These are phyloP conservation scores for Scrobipalpa costella DNA, from an alignment of 2,888 invertebrate genomes.

Conservation along the genomic window DNA sequence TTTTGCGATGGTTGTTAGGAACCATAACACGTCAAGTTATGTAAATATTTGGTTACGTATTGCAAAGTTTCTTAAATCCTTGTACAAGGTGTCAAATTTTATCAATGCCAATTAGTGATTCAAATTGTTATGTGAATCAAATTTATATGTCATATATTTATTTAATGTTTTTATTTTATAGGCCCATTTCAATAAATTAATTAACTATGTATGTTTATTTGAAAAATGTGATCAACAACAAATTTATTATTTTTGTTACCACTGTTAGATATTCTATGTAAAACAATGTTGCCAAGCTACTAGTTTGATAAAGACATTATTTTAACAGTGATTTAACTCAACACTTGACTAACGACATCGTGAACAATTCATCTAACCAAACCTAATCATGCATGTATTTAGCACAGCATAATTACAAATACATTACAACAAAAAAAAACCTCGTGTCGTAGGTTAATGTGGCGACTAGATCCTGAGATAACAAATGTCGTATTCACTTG, in stretches of 20 bases:
- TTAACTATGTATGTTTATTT: no score
- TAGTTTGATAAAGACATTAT: no score
- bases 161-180: no score
- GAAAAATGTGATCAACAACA: no score
- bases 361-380: neutral
- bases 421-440: slow-evolving; percentile 1
- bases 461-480: slow-evolving; percentile 9
- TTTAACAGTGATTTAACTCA: no score
- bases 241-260: no score
- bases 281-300: no score
- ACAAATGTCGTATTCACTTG: slow-evolving; percentile 8
- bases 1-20: neutral
- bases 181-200: no score
- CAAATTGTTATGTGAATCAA: no score
- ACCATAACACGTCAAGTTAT: neutral
- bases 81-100: neutral
- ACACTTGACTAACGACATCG: no score
- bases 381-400: slow-evolving; percentile 4
- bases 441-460: neutral
- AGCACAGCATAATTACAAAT: slow-evolving; percentile 10
- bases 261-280: no score
- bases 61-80: neutral
- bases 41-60: neutral
- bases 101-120: neutral
- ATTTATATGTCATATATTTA: no score